These are phyloP conservation scores for Turritopsis dohrnii DNA, from an alignment of 30 jellyfish, hydroid and myxozoan species.

Conservation along the genomic window DNA sequence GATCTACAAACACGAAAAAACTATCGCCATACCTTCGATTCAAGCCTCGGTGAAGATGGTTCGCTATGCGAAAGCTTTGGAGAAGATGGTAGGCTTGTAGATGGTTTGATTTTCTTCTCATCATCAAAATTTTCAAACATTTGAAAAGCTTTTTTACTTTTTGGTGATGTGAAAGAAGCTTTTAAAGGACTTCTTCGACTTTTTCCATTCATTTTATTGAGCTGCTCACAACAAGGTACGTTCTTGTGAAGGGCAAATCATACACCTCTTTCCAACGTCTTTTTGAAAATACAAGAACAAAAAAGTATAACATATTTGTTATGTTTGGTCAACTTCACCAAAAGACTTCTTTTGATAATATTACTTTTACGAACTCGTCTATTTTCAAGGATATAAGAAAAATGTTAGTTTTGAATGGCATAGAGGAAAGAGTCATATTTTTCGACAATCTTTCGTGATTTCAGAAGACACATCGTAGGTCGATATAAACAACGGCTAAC, in stretches of 20 bases:
- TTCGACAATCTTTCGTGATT: background rate
- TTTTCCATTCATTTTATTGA: background rate
- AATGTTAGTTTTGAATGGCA: background rate
- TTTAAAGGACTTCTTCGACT: background rate
- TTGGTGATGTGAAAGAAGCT: background rate
- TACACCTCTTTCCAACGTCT: background rate
- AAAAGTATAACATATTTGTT: background rate
- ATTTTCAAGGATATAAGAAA: background rate
- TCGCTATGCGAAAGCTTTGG: background rate
- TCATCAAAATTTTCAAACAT: background rate
- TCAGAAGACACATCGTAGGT: background rate
- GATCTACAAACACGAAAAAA: no score
- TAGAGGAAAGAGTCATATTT: background rate
- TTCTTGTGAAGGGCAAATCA: background rate
- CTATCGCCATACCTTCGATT: no score
- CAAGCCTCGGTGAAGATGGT: background rate
- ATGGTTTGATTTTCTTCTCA: background rate
- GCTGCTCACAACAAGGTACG: no score
- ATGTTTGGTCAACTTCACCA: background rate
- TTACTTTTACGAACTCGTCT: background rate
- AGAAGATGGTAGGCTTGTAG: background rate
- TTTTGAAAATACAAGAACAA: background rate
- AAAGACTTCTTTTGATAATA: background rate
- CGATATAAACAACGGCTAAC: background rate
- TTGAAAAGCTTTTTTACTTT: background rate